phyloP scores from a whole-genome alignment of 2,113 vertebrate species.

The Pachycephala philippinensis region DNA sequence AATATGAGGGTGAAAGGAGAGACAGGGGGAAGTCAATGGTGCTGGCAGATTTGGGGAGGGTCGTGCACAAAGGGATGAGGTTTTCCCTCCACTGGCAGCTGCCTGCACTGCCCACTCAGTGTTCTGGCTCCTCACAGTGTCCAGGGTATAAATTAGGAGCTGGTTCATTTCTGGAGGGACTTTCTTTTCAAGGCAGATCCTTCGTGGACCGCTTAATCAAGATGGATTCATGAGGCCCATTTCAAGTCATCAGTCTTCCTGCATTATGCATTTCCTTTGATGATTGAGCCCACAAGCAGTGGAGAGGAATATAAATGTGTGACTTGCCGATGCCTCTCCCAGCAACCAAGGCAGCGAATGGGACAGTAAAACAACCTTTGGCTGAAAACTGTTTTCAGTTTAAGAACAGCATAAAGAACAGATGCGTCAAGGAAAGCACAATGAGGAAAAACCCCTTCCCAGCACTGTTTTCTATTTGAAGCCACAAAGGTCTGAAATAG shows the following conservation, averaged over 20 bases:
- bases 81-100: not conserved
- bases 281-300: not conserved
- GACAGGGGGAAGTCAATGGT: not conserved
- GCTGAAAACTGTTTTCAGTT: not conserved
- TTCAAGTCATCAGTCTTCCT: constrained; percentile 46
- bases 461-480: not conserved
- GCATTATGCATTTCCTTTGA: constrained; percentile 50
- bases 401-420: not conserved
- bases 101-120: not conserved
- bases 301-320: constrained; percentile 42
- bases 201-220: constrained; percentile 11
- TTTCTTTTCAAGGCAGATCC: constrained; percentile 18
- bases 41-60: not conserved
- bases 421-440: not conserved
- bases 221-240: constrained; percentile 39
- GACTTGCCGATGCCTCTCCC: constrained; percentile 23
- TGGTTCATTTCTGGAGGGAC: not conserved
- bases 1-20: not conserved
- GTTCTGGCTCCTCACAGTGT: not conserved
- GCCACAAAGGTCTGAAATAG: not conserved
- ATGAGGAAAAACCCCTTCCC: not conserved
- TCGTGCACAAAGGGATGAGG: not conserved
- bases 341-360: not conserved
- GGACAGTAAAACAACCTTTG: constrained; percentile 25
- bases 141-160: not conserved